Percentiles rank a stretch among this genome's conserved stretches.
These are phyloP conservation scores for Botrylloides violaceus DNA, from an alignment of 23 tunicate genomes.

Conservation along the genomic window DNA sequence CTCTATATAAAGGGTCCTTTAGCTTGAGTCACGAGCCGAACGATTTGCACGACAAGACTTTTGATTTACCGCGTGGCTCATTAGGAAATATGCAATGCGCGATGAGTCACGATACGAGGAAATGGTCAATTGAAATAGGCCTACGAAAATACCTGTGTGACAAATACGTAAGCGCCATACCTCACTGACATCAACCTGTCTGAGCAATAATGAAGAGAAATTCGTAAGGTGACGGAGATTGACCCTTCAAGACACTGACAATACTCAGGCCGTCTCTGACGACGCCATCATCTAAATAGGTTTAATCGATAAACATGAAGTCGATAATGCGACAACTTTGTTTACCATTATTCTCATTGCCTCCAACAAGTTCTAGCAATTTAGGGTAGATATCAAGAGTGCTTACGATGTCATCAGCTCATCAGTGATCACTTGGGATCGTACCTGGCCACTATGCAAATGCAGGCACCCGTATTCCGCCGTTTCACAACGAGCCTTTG, in stretches of 20 bases:
- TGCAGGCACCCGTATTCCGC: constrained; percentile 72
- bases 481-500: constrained; percentile 69
- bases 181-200: constrained; percentile 58
- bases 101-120: too few relatives aligned
- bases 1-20: too few relatives aligned
- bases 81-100: too few relatives aligned
- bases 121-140: too few relatives aligned
- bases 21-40: too few relatives aligned
- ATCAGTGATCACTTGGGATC: constrained; percentile 33
- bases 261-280: constrained; percentile 1
- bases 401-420: constrained; percentile 25
- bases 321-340: too few relatives aligned
- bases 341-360: not conserved
- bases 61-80: too few relatives aligned
- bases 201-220: constrained; percentile 48
- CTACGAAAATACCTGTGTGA: too few relatives aligned
- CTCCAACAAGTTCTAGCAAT: constrained; percentile 51
- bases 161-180: too few relatives aligned
- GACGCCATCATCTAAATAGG: not conserved
- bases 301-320: too few relatives aligned
- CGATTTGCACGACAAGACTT: too few relatives aligned
- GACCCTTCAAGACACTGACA: not conserved
- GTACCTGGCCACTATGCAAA: constrained; percentile 91
- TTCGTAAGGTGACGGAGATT: constrained; percentile 17
- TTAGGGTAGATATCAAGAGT: constrained; percentile 61